A percentile compares a stretch with the other conserved stretches of the same genome.
phyloP scores from a whole-genome alignment of 2,797 vertebrate genomes.

The Xenops minutus region DNA sequence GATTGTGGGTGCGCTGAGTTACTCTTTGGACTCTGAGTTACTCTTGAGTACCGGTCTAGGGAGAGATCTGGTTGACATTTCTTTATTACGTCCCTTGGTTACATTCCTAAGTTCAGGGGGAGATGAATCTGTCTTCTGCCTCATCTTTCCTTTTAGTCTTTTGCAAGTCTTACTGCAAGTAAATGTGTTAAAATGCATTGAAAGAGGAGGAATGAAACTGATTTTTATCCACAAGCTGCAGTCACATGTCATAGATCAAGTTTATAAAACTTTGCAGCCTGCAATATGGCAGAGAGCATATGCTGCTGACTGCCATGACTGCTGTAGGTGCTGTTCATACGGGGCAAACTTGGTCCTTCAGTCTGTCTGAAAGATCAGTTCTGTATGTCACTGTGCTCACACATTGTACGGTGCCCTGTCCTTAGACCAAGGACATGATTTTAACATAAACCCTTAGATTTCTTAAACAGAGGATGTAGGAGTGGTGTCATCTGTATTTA shows the following conservation, averaged over 20 bases:
- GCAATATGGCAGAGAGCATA: neutral
- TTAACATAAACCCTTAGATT: neutral
- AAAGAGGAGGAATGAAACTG: neutral
- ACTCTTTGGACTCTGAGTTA: neutral
- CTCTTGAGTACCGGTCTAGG: neutral
- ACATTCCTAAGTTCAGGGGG: neutral
- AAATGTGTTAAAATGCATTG: neutral
- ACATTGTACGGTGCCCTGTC: neutral
- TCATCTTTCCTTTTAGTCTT: neutral
- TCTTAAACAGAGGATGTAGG: neutral
- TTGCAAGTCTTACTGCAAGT: neutral
- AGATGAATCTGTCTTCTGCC: neutral
- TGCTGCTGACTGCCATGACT: neutral
- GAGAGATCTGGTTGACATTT: neutral
- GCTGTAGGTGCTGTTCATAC: neutral
- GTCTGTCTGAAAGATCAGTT: neutral
- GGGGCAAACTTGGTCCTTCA: neutral
- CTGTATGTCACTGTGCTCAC: neutral
- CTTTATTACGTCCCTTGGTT: neutral
- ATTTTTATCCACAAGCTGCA: neutral
- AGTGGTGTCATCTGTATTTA: fast-evolving
- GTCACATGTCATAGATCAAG: neutral
- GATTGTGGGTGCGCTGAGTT: neutral
- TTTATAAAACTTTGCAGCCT: neutral
- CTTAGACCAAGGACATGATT: neutral